Base-by-base conservation (phyloP, 92 coral and sea anemone genomes). In the Porites lobata region DNA sequence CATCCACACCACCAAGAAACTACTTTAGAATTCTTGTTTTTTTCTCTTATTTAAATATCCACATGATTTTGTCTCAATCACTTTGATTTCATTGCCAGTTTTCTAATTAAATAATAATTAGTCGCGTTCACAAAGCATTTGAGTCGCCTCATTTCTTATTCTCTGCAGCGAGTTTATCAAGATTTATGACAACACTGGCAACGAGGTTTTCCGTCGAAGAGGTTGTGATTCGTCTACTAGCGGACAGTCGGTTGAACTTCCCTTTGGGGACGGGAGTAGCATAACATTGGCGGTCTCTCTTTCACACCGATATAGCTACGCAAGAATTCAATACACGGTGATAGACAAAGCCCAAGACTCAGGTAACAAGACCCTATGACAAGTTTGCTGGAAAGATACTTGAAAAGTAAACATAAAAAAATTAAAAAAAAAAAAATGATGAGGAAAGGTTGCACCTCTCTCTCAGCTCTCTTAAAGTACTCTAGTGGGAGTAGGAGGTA, bases 181-280 rank as follows among this genome's bases (percentile, higher is more conserved):
- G 84, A 65, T 79, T 65, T 79, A 47, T 63, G 72, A 78, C 15
- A 19, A 57, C 83, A 47, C 43, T 3, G 83, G 83, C 58, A 38
- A 8, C 1, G 58, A 78, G 58, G 83, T 78, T 29, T 78, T 59
- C 59, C 17, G 56, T 43, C 71, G 72, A 61, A 13, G 52, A 76
- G 80, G 80, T 54, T 76, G 80, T 8, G 51, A 76, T 76, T 65
- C 59, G 9, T 8, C 21, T 11, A 8, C 50, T 10, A 3, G 18
- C 12, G 74, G 63, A 1, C 11, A 47, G 52, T 20, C 84, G 0
- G 73, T 79, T 12, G 83, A 79, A 50, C 14, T 79, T 43, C 84
- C 84, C 18, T 79, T 79, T 65, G 21, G 38, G 6, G 72, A 24
- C 1, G 47, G 59, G 22, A 17, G 22, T 17, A 79, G 84, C 47